Evolutionary conservation across 2,797 vertebrate species (phyloP).

Genomic region (Austrolebias charrua): DNA sequence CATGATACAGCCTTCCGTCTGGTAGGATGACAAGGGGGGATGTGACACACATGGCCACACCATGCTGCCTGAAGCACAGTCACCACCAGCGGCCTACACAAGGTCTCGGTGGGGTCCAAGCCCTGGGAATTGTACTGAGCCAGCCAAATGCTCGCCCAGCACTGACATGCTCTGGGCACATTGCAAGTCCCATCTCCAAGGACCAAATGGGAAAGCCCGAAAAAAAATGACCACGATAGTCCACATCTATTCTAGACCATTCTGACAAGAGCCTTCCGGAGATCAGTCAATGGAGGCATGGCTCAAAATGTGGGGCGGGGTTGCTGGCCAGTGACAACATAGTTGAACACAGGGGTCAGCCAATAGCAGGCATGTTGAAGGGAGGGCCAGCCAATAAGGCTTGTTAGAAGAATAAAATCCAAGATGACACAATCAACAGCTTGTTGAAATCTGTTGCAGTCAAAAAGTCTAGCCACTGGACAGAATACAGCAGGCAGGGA

Average conservation of each 20-base stretch:
- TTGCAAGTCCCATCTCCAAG: conserved; percentile 33
- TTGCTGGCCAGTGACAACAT: conserved; percentile 69
- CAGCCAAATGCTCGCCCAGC: conserved; percentile 60
- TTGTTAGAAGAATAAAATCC: conserved; percentile 59
- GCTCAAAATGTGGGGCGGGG: conserved; percentile 43
- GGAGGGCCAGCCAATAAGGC: conserved; percentile 68
- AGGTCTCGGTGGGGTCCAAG: conserved; percentile 62
- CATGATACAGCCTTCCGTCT: conserved; percentile 76
- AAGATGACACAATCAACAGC: conserved; percentile 76
- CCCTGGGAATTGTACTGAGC: conserved; percentile 55
- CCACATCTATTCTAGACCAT: conserved; percentile 53
- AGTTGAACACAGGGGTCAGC: conserved; percentile 64
- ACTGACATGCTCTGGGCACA: conserved; percentile 40
- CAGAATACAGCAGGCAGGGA: conserved; percentile 48
- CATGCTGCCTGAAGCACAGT: conserved; percentile 69
- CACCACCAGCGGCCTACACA: conserved; percentile 70
- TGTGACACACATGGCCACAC: conserved; percentile 74
- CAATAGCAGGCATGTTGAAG: conserved; percentile 66
- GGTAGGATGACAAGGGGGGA: conserved; percentile 69
- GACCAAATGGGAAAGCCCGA: conserved; percentile 42
- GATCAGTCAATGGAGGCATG: conserved; percentile 66
- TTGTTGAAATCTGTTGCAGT: conserved; percentile 79
- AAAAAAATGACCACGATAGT: conserved; percentile 41
- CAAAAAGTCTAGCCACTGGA: conserved; percentile 66
- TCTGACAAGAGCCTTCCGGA: conserved; percentile 60